Evolutionary conservation across 2,797 vertebrate species (phyloP), one percentile per base, ranked within the genome.

Genomic region (Capromys pilorides): DNA sequence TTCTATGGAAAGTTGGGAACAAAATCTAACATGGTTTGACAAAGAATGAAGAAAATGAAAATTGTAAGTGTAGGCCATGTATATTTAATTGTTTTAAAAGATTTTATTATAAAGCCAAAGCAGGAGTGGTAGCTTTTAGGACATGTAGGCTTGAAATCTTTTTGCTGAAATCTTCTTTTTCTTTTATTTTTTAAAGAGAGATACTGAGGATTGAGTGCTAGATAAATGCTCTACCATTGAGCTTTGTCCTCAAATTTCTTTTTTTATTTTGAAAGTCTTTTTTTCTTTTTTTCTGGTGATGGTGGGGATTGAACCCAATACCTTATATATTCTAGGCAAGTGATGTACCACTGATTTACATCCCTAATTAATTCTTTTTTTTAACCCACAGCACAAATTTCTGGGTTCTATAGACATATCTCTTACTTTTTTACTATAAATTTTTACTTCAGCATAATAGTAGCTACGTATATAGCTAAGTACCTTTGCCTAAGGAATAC

Each of bases 21-120:
- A 94, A 64, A 87, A 31, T 33, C 16, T 90, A 28, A 88, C 88
- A 39, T 86, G 6, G 28, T 75, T 94, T 36, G 90, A 66, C 28
- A n/a, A 77, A 87, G 45, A 79, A 78, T 59, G 22, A 33, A 19
- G 51, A 67, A 81, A 54, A 21, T 36, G 33, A 31, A 16, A 51
- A 28, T 41, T 79, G 61, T 39, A 87, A 79, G 22, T 18, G 22
- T 67, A 95, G 49, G 45, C 31, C 10, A 12, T 66, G 12, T 12
- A 9, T 21, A 64, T 77, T 88, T 18, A 88, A 33, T 64, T 86
- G 28, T 49, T 39, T 91, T 31, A 41, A 92, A 61, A 16, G 33
- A 1, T 59, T 90, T 86, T 94, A 19, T 91, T 94, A 8, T 18
- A 77, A 84, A 95, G 6, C 31, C 90, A 93, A 75, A 71, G 83